phyloP scores from a whole-genome alignment of 2,888 invertebrate species.

The Polyommatus iphigenia region DNA sequence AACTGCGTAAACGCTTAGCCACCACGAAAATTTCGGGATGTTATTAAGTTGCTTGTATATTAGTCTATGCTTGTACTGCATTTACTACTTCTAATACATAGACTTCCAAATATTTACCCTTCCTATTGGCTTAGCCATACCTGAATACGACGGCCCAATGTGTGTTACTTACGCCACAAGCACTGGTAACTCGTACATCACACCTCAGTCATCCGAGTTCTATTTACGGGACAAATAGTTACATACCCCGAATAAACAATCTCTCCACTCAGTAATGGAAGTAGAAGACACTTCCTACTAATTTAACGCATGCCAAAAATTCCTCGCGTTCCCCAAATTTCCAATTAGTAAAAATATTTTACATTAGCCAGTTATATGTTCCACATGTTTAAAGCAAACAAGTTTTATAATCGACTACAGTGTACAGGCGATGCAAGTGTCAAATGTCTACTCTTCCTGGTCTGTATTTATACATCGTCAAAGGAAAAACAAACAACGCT shows the following conservation, averaged over 20 bases:
- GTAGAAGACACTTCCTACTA: background rate
- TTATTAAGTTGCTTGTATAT: no score
- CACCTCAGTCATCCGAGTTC: background rate
- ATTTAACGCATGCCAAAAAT: constrained; percentile 14
- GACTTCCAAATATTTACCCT: background rate
- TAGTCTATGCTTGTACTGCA: no score
- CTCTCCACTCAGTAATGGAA: background rate
- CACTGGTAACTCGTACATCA: background rate
- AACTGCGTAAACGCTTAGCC: no score
- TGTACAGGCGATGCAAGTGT: constrained; percentile 48
- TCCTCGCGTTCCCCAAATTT: constrained; percentile 31
- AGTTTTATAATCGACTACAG: constrained; percentile 22
- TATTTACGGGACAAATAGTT: background rate
- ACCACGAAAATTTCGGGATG: no score
- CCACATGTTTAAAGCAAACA: constrained; percentile 28
- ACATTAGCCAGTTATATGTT: constrained; percentile 33
- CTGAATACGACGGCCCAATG: background rate
- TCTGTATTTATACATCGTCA: constrained; percentile 74
- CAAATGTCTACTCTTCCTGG: constrained; percentile 67
- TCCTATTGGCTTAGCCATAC: background rate
- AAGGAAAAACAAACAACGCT: constrained; percentile 74
- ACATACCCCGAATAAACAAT: constrained; percentile 1
- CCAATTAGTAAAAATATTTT: constrained; percentile 39
- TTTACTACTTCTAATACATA: no score
- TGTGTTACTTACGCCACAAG: background rate